These are phyloP conservation scores for Ochotona curzoniae DNA, from an alignment of 2,113 vertebrate species.

Conservation along the genomic window DNA sequence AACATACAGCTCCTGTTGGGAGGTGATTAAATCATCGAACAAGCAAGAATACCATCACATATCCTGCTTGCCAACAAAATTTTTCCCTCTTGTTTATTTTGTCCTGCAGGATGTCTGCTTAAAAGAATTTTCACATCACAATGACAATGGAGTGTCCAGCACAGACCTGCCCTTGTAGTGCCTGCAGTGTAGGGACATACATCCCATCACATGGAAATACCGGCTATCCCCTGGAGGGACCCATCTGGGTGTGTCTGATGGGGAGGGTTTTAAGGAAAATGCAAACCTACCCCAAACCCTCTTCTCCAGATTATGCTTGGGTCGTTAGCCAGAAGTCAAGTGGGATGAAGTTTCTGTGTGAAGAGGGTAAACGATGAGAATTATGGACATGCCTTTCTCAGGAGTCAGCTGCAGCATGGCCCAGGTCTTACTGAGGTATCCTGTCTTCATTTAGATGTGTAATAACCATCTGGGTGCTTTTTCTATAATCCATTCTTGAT, in stretches of 20 bases:
- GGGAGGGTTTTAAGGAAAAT: conserved; percentile 8
- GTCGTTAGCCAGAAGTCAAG: conserved; percentile 50
- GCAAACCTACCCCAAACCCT: conserved; percentile 27
- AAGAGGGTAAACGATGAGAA: conserved; percentile 45
- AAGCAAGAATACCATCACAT: not conserved
- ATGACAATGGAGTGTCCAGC: not conserved
- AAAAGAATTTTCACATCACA: not conserved
- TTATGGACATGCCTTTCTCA: conserved; percentile 31
- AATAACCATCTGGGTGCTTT: conserved; percentile 55
- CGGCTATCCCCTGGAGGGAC: not conserved
- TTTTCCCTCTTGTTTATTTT: not conserved
- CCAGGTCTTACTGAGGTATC: conserved; percentile 52
- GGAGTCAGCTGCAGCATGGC: conserved; percentile 48
- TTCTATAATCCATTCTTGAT: conserved; percentile 32
- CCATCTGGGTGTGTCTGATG: not conserved
- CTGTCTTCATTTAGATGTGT: conserved; percentile 55
- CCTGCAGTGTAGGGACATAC: not conserved
- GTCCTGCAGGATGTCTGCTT: not conserved
- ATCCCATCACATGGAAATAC: not conserved
- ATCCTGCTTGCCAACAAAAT: not conserved
- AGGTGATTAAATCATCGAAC: not conserved
- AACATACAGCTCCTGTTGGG: not conserved
- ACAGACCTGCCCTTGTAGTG: not conserved
- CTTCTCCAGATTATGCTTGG: not conserved
- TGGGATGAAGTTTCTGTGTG: conserved; percentile 51